These are phyloP conservation scores for Fundulus diaphanus DNA, from an alignment of 2,797 vertebrate species.

Conservation along the genomic window DNA sequence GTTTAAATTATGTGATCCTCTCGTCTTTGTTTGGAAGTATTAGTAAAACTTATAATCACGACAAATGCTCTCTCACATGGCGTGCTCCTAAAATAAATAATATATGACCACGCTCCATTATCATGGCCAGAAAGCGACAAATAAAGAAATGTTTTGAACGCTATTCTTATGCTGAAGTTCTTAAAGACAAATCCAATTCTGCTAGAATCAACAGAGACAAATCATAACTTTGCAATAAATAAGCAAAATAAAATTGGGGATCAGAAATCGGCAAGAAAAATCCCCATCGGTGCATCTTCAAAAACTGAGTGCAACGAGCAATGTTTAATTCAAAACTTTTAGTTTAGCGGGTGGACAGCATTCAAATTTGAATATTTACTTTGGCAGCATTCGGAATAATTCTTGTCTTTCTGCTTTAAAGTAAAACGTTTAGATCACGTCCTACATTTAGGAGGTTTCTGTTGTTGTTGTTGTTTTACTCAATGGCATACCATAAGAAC, in stretches of 20 bases:
- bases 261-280: not conserved
- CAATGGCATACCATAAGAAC: conserved; percentile 30
- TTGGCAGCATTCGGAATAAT: not conserved
- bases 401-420: not conserved
- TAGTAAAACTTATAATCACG: not conserved
- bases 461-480: too few relatives aligned
- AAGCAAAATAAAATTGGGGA: not conserved
- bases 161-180: not conserved
- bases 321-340: not conserved
- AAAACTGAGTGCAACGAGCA: not conserved
- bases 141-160: not conserved
- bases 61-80: not conserved
- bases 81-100: not conserved
- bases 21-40: not conserved
- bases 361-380: not conserved
- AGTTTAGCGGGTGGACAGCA: not conserved
- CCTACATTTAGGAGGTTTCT: too few relatives aligned
- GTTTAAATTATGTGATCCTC: not conserved
- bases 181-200: not conserved
- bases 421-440: not conserved
- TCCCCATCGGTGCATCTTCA: not conserved
- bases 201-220: not conserved
- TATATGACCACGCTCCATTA: too few relatives aligned
- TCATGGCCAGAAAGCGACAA: not conserved
- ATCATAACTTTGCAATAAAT: not conserved